Evolutionary conservation across 2,888 invertebrate genomes (phyloP), one percentile per base, ranked within the genome.

Genomic region (Eupithecia vulgata): DNA sequence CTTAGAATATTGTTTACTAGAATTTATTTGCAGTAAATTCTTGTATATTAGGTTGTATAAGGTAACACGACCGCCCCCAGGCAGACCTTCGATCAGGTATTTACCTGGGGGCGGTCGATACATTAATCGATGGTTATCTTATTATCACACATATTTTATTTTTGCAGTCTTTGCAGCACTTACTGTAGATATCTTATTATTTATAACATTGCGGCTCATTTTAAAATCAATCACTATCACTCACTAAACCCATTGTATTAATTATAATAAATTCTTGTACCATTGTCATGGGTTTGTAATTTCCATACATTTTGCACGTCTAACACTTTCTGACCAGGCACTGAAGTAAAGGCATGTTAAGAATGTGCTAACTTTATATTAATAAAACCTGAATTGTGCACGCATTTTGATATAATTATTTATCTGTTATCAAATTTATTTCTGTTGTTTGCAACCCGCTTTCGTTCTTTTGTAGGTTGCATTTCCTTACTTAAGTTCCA

Each of bases 391-490:
- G 64, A 68, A 66, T 77, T 62, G 68, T 79, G 81, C 78, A 83
- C 79, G 75, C 76, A 72, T 77, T 79, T 76, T 80, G 67, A 65
- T 67, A 73, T 78, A 77, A 79, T 81, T 69, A 72, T 70, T 76
- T 80, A 74, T 83, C 81, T 76, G 74, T 80, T 79, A 81, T 75
- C 79, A 78, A 85, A 81, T 82, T 84, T 84, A 82, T 81, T 83
- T 92, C 91, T 86, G 90, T 68, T 91, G 13, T 91, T 93, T 94
- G 94, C 93, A 91, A 92, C 91, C 87, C 86, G 91, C 93, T 91
- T 95, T 95, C 92, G 86, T 94, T 94, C 95, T 95, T 94, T 96
- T 95, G 93, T 95, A 95, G 96, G 95, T 95, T 92, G 94, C 95
- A 93, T 94, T 93, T 94, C 93, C 95, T 90, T 93, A 94, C 95